These are phyloP conservation scores for Strix aluco DNA, from an alignment of 2,113 vertebrate species.

Conservation along the genomic window DNA sequence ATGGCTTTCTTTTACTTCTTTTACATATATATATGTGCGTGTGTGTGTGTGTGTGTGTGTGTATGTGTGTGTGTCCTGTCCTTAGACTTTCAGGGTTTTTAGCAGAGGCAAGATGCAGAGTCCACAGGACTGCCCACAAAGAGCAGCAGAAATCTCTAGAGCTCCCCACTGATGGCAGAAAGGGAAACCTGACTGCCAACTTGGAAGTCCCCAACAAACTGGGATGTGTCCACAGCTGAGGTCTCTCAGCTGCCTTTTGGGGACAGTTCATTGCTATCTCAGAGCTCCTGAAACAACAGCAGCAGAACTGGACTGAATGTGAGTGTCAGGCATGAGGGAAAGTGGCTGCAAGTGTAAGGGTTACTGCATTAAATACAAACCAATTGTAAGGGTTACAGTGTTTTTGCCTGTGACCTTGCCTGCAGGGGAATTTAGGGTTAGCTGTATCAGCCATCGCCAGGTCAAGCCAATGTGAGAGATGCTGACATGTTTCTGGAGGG, in stretches of 20 bases:
- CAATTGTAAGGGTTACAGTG: not conserved
- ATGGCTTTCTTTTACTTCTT: not conserved
- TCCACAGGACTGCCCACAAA: not conserved
- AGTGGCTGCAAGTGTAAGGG: not conserved
- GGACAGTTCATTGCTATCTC: not conserved
- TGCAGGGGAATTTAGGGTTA: not conserved
- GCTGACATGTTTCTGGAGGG: not conserved
- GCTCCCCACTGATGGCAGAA: not conserved
- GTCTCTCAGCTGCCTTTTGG: not conserved
- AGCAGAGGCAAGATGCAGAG: not conserved
- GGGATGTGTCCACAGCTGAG: not conserved
- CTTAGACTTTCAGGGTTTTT: not conserved
- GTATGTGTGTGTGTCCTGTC: not conserved
- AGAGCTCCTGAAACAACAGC: not conserved
- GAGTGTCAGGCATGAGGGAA: not conserved
- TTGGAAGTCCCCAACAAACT: not conserved
- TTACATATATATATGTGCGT: not conserved
- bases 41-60: too few species aligned
- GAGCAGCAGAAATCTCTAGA: not conserved
- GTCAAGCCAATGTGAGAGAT: not conserved
- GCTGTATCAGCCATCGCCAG: not conserved
- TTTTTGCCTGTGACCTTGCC: not conserved
- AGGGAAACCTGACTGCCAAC: accelerated
- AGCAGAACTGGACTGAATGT: not conserved
- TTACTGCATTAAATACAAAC: not conserved